Evolutionary conservation across 1,140 invertebrate genomes (phyloP).

Genomic region (Cyclina sinensis): DNA sequence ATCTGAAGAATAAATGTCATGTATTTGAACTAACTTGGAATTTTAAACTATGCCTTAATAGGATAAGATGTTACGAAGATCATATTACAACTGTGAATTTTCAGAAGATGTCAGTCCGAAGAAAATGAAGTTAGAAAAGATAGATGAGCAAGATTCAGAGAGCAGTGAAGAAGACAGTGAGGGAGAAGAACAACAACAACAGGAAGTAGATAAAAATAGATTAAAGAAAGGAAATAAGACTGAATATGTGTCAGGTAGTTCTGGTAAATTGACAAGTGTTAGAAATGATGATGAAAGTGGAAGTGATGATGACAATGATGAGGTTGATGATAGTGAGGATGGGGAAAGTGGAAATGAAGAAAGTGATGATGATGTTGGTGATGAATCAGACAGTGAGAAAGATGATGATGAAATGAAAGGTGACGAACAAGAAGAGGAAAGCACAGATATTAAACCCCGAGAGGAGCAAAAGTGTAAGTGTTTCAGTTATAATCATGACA

Average conservation of each 20-base stretch:
- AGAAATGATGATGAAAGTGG: constrained; percentile 69
- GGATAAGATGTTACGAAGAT: too few species aligned
- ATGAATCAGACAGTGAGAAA: constrained; percentile 79
- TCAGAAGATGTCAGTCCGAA: neutral
- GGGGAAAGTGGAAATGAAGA: constrained; percentile 69
- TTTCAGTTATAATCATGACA: neutral
- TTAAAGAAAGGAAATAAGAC: neutral
- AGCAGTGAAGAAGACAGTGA: constrained; percentile 51
- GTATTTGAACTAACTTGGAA: too few species aligned
- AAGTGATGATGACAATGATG: constrained; percentile 86
- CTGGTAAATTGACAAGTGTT: neutral
- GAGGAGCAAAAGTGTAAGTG: constrained; percentile 48
- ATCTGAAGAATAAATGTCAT: too few species aligned
- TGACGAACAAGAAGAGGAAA: constrained; percentile 27
- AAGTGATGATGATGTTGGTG: constrained; percentile 87
- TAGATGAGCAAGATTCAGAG: neutral
- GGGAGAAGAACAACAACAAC: neutral
- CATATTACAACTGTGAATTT: neutral
- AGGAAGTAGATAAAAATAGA: neutral
- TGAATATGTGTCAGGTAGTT: neutral
- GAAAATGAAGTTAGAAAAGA: constrained; percentile 15
- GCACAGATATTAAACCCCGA: constrained; percentile 46
- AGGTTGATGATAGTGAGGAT: constrained; percentile 84
- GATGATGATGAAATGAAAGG: constrained; percentile 70
- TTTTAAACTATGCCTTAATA: too few species aligned